phyloP scores from a whole-genome alignment of 2,797 vertebrate genomes.

The Lithobates sylvaticus region DNA sequence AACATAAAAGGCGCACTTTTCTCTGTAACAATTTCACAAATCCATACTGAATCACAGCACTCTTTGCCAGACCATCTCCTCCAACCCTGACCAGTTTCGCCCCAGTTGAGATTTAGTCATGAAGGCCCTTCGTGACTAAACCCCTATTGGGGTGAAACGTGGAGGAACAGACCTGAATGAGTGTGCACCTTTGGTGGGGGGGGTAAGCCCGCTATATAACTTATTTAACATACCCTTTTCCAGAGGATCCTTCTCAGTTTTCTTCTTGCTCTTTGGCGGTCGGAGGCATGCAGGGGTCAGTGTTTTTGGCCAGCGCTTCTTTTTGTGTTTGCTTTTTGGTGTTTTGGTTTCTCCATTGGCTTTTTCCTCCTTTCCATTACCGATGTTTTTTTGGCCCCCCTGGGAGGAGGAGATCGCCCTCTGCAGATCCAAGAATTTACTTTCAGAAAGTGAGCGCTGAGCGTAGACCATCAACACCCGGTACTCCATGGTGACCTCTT shows the following conservation, averaged over 20 bases:
- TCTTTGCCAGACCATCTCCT: too few species aligned
- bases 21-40: too few species aligned
- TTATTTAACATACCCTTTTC: not conserved
- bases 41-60: too few species aligned
- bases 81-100: too few species aligned
- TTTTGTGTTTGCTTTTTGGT: not conserved
- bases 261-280: not conserved
- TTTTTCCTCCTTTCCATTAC: not conserved
- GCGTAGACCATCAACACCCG: conserved; percentile 79
- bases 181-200: too few species aligned
- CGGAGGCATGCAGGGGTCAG: conserved; percentile 62
- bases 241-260: not conserved
- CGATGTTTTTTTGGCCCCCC: not conserved
- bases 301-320: not conserved
- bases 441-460: conserved; percentile 64
- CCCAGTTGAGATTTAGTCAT: too few species aligned
- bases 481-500: conserved; percentile 75
- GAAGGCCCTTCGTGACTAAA: too few species aligned
- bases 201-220: too few species aligned
- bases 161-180: too few species aligned
- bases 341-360: fast-evolving
- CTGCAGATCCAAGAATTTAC: conserved; percentile 14
- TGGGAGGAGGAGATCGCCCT: not conserved
- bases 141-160: too few species aligned
- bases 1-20: too few species aligned